Conservation (phyloP, 2,113 vertebrate genomes). For the Hucho hucho region DNA sequence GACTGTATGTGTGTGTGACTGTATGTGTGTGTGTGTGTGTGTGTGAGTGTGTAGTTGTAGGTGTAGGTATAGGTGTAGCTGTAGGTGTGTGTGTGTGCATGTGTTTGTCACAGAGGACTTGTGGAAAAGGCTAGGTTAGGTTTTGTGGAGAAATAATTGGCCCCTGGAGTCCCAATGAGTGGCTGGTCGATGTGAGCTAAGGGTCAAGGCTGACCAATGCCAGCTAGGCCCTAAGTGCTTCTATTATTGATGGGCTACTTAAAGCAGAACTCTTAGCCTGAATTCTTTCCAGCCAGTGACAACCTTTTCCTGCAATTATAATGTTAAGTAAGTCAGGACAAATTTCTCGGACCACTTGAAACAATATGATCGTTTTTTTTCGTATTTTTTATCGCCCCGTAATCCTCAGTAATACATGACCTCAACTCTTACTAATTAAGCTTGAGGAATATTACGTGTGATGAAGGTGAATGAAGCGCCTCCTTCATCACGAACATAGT, state of each 20-base stretch:
- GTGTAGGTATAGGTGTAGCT: too few relatives aligned
- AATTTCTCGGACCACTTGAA: conserved; percentile 11
- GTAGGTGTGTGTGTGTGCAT: background rate
- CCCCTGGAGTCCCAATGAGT: conserved; percentile 46
- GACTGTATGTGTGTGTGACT: conserved; percentile 17
- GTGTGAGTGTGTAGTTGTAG: too few relatives aligned
- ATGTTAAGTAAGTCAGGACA: conserved; percentile 11
- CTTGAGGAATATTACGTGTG: too few relatives aligned
- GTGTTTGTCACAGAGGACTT: conserved; percentile 34
- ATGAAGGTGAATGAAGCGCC: too few relatives aligned
- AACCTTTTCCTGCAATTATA: conserved; percentile 20
- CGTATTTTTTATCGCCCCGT: too few relatives aligned
- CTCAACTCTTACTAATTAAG: too few relatives aligned
- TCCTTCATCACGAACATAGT: too few relatives aligned
- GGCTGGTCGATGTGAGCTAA: conserved; percentile 48
- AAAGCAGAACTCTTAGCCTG: conserved; percentile 8
- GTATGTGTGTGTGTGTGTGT: conserved; percentile 13
- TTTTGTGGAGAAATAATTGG: conserved; percentile 65
- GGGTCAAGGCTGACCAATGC: conserved; percentile 50
- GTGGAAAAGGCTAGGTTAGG: conserved; percentile 45
- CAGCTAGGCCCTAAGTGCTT: conserved; percentile 31
- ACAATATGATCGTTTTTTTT: background rate
- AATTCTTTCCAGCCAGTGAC: conserved; percentile 24
- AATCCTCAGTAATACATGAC: too few relatives aligned
- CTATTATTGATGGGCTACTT: conserved; percentile 52